These are phyloP conservation scores for Watsonalla binaria DNA, from an alignment of 2,888 invertebrate species.

Conservation along the genomic window DNA sequence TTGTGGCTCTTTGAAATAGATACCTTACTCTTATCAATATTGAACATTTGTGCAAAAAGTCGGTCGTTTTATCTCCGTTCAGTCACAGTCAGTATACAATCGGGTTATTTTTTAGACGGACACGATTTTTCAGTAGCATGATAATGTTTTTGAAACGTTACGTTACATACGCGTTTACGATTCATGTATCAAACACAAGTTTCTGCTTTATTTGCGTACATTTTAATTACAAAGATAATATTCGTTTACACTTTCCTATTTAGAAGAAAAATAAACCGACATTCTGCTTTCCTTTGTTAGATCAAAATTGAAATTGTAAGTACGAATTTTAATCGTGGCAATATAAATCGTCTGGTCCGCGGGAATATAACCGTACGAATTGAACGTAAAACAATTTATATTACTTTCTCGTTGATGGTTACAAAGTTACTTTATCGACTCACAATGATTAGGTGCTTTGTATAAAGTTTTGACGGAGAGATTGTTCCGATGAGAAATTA, in stretches of 20 bases:
- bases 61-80: background rate
- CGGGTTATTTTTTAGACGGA: slow-evolving; percentile 11
- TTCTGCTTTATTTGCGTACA: background rate
- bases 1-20: too few species aligned
- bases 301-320: background rate
- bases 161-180: too few species aligned
- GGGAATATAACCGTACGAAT: background rate
- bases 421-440: slow-evolving; percentile 1
- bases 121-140: slow-evolving; percentile 20
- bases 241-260: too few species aligned
- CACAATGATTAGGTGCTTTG: slow-evolving; percentile 1
- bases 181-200: slow-evolving; percentile 5
- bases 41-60: too few species aligned
- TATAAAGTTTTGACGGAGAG: background rate
- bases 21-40: too few species aligned
- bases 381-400: slow-evolving; percentile 1
- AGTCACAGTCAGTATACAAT: background rate
- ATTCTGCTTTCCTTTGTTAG: too few species aligned
- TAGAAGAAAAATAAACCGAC: too few species aligned
- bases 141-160: slow-evolving; percentile 24
- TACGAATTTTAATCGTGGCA: background rate
- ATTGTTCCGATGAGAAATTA: background rate
- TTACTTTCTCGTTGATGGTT: background rate
- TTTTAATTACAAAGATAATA: too few species aligned
- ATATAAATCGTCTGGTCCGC: background rate